Evolutionary conservation across 1,140 invertebrate species (phyloP), one percentile per base, ranked within the genome.

Genomic region (Ceratoteleas bidentatus): DNA sequence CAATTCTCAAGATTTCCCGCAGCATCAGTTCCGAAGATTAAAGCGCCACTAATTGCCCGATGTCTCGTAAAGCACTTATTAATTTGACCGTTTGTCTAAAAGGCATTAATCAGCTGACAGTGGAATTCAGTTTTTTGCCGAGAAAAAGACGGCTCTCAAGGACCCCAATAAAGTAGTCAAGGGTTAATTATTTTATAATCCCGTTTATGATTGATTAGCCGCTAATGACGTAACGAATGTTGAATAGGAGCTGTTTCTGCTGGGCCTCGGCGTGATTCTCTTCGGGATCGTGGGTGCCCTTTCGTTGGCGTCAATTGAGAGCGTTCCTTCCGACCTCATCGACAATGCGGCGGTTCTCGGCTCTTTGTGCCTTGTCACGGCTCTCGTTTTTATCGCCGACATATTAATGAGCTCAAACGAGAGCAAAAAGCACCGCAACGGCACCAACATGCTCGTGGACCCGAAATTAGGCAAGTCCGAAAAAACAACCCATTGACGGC

Each of bases 261-360:
- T 96, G 9, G 93, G 93, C 9, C 88, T 95, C 64, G 95, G 95
- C 0, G 90, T 94, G 24, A 87, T 95, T 32, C 92, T 95, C 52
- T 95, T 95, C 85, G 91, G 93, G 54, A 92, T 94, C 56, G 91
- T 95, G 79, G 95, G 95, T 81, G 94, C 93, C 81, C 88, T 96
- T 83, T 93, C 94, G 66, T 90, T 95, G 57, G 94, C 94, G 9
- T 94, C 95, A 5, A 91, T 96, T 82, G 95, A 96, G 84, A 94
- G 93, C 47, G 92, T 96, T 3, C 94, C 94, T 3, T 85, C 90
- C 8, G 92, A 94, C 43, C 88, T 96, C 49, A 89, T 95, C 5
- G 94, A 95, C 78, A 96, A 96, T 87, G 95, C 94, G 0, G 93
- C 94, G 0, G 93, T 95, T 15, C 91, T 96, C 10, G 95, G 95